Evolutionary conservation across 2,797 vertebrate species (phyloP).

Genomic region (Lophotriccus pileatus): DNA sequence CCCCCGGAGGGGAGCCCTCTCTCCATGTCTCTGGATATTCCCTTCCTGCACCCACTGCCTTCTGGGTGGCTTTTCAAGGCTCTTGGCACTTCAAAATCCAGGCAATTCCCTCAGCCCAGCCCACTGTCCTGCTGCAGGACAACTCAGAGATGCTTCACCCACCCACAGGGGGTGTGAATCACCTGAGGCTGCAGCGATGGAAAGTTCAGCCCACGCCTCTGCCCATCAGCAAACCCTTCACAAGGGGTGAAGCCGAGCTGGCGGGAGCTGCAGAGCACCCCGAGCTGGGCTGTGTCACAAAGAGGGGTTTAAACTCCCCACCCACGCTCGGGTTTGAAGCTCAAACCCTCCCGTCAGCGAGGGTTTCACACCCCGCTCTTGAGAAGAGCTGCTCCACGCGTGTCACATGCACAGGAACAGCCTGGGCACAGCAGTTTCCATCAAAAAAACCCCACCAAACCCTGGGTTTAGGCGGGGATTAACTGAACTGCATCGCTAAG

Average conservation of each 20-base stretch:
- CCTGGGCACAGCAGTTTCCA: neutral
- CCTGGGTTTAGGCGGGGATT: neutral
- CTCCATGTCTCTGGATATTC: neutral
- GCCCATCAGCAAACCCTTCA: neutral
- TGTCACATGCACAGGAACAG: neutral
- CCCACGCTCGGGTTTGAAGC: neutral
- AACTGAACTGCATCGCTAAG: rapidly evolving
- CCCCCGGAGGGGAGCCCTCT: neutral
- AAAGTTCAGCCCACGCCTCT: neutral
- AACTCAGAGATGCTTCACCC: rapidly evolving
- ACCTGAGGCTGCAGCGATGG: neutral
- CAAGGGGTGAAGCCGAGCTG: neutral
- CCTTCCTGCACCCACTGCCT: neutral
- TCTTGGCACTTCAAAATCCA: neutral
- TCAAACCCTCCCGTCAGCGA: neutral
- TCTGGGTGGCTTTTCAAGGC: neutral
- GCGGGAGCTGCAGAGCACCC: neutral
- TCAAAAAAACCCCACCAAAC: neutral
- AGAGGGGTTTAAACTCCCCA: neutral
- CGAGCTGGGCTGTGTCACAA: neutral
- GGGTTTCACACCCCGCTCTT: neutral
- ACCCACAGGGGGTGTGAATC: rapidly evolving
- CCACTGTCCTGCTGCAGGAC: neutral
- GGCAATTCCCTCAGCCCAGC: neutral
- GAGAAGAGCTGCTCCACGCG: neutral